Evolutionary conservation across 2,113 vertebrate genomes (phyloP).

Genomic region (Albula goreensis): DNA sequence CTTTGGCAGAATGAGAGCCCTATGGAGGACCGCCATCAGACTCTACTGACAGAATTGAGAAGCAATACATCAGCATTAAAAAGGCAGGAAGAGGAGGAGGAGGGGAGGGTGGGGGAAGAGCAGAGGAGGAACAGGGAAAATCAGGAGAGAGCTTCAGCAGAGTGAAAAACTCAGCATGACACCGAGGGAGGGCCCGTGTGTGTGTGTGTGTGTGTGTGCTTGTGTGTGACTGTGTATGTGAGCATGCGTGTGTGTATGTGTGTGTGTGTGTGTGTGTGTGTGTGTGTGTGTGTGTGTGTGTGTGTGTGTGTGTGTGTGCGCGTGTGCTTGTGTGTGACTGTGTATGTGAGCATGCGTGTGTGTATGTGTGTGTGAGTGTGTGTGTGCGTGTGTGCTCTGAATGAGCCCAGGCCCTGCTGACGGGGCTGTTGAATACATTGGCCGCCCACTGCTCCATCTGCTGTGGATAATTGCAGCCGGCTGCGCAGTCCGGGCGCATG

Average conservation of each 20-base stretch:
- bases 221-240: not conserved
- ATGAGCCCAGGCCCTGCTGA: not conserved
- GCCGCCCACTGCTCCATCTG: conserved; percentile 18
- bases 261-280: not conserved
- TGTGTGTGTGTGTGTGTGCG: not conserved
- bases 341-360: no score
- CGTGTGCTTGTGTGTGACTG: not conserved
- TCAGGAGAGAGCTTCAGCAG: not conserved
- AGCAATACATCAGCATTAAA: not conserved
- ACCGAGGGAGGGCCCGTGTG: not conserved
- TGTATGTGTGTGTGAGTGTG: not conserved
- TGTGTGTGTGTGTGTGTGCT: not conserved
- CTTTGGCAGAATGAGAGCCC: not conserved
- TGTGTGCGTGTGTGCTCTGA: not conserved
- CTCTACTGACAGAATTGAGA: not conserved
- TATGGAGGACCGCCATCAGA: not conserved
- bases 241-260: not conserved
- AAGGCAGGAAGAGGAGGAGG: not conserved
- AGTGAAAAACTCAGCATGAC: not conserved
- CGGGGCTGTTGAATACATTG: not conserved
- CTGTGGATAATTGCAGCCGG: conserved; percentile 16
- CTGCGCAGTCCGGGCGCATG: not conserved
- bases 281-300: not conserved
- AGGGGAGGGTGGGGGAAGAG: no score
- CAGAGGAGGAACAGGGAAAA: not conserved